Evolutionary conservation across 2,797 vertebrate species (phyloP).

Genomic region (Limosa lapponica): DNA sequence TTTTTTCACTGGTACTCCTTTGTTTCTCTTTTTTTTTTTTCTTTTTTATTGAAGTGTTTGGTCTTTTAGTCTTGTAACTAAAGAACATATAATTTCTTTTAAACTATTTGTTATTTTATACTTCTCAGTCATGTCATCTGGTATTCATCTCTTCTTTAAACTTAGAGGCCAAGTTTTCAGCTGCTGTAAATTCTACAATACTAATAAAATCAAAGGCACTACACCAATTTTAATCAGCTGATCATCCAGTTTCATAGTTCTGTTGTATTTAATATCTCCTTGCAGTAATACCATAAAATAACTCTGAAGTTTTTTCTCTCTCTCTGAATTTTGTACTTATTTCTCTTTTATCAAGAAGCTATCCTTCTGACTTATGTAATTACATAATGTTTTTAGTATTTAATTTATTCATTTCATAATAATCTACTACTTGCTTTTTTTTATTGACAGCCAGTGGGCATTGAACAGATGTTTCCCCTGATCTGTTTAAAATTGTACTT

Average conservation of each 20-base stretch:
- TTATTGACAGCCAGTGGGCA: not conserved
- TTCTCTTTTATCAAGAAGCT: not conserved
- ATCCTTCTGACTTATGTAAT: not conserved
- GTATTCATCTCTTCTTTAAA: not conserved
- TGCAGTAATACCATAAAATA: not conserved
- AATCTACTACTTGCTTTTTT: not conserved
- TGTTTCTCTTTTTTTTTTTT: not conserved
- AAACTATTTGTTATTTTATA: not conserved
- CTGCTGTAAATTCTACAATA: not conserved
- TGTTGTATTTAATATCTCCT: not conserved
- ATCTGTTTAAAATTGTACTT: not conserved
- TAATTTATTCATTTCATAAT: not conserved
- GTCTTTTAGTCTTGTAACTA: not conserved
- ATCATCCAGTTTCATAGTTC: not conserved
- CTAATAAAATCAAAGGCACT: conserved; percentile 15
- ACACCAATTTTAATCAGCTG: not conserved
- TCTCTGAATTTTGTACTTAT: not conserved
- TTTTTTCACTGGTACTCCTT: not conserved
- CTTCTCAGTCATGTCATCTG: not conserved
- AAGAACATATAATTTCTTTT: not conserved
- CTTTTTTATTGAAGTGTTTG: not conserved
- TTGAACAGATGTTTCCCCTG: not conserved
- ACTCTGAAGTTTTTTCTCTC: not conserved
- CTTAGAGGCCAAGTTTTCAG: not conserved
- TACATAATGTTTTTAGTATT: not conserved